phyloP scores from a whole-genome alignment of 2,113 vertebrate species.

The Mormyrus lacerda region DNA sequence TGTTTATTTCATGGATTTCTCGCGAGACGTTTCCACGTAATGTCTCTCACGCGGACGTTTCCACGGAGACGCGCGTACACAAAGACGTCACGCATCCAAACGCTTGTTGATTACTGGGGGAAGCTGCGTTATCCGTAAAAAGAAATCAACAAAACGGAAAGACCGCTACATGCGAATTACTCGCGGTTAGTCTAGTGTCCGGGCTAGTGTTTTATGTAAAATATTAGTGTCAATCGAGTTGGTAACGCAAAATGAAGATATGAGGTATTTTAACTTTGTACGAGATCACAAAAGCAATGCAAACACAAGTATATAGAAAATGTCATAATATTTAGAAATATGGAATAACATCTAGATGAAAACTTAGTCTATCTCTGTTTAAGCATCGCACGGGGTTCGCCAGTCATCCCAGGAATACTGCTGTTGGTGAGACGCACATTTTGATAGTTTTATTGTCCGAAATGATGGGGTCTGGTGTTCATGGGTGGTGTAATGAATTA shows the following conservation, averaged over 20 bases:
- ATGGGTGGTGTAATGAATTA: background rate
- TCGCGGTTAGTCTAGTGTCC: background rate
- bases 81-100: background rate
- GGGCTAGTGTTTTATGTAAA: background rate
- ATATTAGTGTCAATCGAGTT: background rate
- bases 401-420: background rate
- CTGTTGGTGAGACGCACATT: background rate
- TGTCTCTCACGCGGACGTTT: constrained; percentile 1
- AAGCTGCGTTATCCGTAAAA: background rate
- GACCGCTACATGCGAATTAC: background rate
- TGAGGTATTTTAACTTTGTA: background rate
- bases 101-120: background rate
- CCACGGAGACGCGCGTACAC: background rate
- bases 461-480: background rate
- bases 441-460: background rate
- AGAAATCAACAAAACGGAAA: background rate
- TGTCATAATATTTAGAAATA: background rate
- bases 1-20: background rate
- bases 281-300: background rate
- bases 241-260: background rate
- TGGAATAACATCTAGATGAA: background rate
- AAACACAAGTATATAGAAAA: background rate
- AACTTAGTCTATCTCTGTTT: background rate
- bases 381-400: background rate
- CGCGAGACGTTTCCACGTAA: constrained; percentile 31